Percentiles rank a stretch among this genome's conserved stretches.
phyloP scores from a whole-genome alignment of 2,888 invertebrate genomes.

The Galerucella nymphaeae region DNA sequence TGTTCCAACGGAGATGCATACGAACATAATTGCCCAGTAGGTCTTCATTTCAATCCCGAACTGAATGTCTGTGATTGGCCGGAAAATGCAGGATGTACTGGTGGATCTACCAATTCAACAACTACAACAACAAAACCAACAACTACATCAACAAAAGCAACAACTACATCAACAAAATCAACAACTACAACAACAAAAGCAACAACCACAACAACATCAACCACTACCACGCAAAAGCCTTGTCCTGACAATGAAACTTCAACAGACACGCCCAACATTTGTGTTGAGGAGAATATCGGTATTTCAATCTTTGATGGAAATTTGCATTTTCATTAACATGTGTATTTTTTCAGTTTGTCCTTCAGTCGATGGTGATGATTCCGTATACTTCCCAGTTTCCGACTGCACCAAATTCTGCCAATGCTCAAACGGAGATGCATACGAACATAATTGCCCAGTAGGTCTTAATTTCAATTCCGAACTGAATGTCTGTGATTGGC shows the following conservation, averaged over 20 bases:
- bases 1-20: slow-evolving; percentile 42
- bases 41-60: slow-evolving; percentile 39
- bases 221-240: background rate
- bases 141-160: background rate
- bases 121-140: background rate
- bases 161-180: too few relatives aligned
- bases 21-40: slow-evolving; percentile 40
- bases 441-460: slow-evolving; percentile 37
- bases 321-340: background rate
- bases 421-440: slow-evolving; percentile 41
- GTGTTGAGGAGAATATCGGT: background rate
- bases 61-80: slow-evolving; percentile 41
- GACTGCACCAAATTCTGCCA: slow-evolving; percentile 43
- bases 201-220: background rate
- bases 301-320: background rate
- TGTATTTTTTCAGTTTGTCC: slow-evolving; percentile 27
- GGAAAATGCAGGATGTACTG: slow-evolving; percentile 30
- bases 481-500: slow-evolving; percentile 40
- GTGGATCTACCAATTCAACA: slow-evolving; percentile 2
- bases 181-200: too few relatives aligned
- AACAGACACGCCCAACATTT: background rate
- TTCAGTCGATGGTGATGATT: slow-evolving; percentile 33
- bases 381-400: slow-evolving; percentile 37
- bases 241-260: background rate
- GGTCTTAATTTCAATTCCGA: slow-evolving; percentile 40